A percentile compares a stretch with the other conserved stretches of the same genome.
phyloP scores from a whole-genome alignment of 1,140 invertebrate genomes.

The Zaprionus davidi region DNA sequence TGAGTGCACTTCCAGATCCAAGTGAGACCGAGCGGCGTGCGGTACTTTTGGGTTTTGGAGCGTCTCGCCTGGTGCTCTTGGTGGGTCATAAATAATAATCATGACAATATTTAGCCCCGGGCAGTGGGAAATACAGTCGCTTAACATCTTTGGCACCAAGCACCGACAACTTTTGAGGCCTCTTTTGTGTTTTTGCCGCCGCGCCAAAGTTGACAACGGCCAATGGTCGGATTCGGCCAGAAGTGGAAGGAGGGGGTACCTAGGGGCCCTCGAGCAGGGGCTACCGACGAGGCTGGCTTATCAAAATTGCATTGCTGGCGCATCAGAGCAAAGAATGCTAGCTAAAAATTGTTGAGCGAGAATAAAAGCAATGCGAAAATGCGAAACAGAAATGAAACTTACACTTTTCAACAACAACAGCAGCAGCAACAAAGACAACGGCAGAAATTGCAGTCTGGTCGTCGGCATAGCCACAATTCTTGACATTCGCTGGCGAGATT shows the following conservation, averaged over 20 bases:
- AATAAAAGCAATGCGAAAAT: constrained; percentile 63
- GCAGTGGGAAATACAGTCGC: constrained; percentile 37
- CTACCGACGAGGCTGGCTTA: constrained; percentile 50
- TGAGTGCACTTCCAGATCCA: constrained; percentile 21
- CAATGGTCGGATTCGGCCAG: constrained; percentile 29
- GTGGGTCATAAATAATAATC: constrained; percentile 57
- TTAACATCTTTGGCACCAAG: not conserved
- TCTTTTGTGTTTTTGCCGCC: constrained; percentile 54
- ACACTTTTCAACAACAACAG: constrained; percentile 63
- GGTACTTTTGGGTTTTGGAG: constrained; percentile 17
- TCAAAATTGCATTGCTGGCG: constrained; percentile 69
- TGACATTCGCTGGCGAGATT: constrained; percentile 80
- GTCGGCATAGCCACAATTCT: constrained; percentile 80
- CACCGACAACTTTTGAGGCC: constrained; percentile 32
- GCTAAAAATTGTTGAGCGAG: constrained; percentile 63
- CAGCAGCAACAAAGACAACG: constrained; percentile 15
- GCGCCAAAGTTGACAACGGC: constrained; percentile 39
- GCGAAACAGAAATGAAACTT: constrained; percentile 71
- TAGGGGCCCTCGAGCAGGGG: not conserved
- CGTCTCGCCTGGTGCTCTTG: constrained; percentile 21
- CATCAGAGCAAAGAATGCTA: constrained; percentile 60
- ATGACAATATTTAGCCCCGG: constrained; percentile 55
- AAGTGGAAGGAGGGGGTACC: not conserved
- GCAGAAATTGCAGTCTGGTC: constrained; percentile 32
- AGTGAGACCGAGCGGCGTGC: constrained; percentile 4